phyloP scores from a whole-genome alignment of 1,140 invertebrate genomes.

The Diorhabda sublineata region DNA sequence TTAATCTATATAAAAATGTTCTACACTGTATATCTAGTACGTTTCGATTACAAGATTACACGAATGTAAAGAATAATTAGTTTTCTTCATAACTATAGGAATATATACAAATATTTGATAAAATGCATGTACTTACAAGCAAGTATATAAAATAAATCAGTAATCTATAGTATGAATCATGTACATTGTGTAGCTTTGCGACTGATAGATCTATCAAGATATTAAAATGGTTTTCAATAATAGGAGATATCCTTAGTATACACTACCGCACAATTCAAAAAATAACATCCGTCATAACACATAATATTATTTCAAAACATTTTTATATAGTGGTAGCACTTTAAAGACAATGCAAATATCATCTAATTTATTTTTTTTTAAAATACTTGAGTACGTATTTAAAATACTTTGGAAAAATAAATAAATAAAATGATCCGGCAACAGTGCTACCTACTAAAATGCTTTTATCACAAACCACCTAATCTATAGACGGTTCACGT shows the following conservation, averaged over 20 bases:
- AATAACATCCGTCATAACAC: no score
- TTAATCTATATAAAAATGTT: constrained; percentile 1
- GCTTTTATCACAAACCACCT: no score
- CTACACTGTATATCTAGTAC: neutral
- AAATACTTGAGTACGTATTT: no score
- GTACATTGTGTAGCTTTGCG: constrained; percentile 47
- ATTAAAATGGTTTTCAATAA: constrained; percentile 2
- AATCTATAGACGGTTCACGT: no score
- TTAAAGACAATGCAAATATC: no score
- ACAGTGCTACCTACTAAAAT: no score
- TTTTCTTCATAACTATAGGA: constrained; percentile 22
- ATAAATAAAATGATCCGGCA: no score
- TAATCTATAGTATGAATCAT: constrained; percentile 46
- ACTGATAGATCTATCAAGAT: constrained; percentile 29
- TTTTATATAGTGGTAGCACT: no score
- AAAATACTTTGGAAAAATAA: no score
- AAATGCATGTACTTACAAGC: constrained; percentile 46
- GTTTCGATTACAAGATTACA: constrained; percentile 27
- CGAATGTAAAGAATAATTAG: constrained; percentile 29
- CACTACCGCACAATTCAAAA: no score
- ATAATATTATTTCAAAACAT: no score
- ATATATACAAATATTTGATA: constrained; percentile 42
- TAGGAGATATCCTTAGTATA: neutral
- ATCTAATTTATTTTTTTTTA: no score
- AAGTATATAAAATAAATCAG: constrained; percentile 49